Percentiles rank a stretch among this genome's conserved stretches.
Conservation (phyloP, 1,140 invertebrate genomes). For the Drosophila prosaltans region DNA sequence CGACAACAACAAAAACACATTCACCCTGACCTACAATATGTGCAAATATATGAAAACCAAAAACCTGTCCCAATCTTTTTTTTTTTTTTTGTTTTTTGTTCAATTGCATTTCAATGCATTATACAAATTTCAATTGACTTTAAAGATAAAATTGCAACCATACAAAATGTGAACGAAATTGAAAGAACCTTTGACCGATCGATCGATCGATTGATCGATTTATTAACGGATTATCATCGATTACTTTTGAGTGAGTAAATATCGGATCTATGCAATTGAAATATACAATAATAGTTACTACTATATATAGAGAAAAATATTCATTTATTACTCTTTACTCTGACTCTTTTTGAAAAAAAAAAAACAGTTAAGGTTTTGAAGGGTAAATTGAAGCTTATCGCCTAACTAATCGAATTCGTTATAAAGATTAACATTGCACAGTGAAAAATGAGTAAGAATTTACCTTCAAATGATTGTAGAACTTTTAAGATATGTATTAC, state of each 20-base stretch:
- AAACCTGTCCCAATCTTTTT: conserved; percentile 26
- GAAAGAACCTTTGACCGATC: conserved; percentile 3
- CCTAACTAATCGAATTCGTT: no score
- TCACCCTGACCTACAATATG: conserved; percentile 60
- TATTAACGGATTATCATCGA: no score
- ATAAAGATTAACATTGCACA: no score
- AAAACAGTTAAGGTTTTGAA: not conserved
- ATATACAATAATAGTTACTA: not conserved
- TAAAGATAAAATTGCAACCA: not conserved
- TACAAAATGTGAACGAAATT: not conserved
- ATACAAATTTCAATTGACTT: not conserved
- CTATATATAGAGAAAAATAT: no score
- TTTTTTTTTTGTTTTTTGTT: not conserved
- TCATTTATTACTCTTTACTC: no score
- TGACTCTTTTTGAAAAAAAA: no score
- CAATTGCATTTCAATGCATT: not conserved
- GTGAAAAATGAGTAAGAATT: no score
- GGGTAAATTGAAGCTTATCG: not conserved
- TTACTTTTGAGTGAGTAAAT: no score
- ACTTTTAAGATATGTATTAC: no score
- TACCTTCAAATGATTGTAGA: no score
- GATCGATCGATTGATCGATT: not conserved
- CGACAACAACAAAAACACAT: conserved; percentile 42
- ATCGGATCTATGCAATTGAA: not conserved
- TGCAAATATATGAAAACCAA: conserved; percentile 8